Percentiles rank a stretch among this genome's conserved stretches.
Conservation (phyloP, 1,140 invertebrate species). For the Drosophila ohnishii region DNA sequence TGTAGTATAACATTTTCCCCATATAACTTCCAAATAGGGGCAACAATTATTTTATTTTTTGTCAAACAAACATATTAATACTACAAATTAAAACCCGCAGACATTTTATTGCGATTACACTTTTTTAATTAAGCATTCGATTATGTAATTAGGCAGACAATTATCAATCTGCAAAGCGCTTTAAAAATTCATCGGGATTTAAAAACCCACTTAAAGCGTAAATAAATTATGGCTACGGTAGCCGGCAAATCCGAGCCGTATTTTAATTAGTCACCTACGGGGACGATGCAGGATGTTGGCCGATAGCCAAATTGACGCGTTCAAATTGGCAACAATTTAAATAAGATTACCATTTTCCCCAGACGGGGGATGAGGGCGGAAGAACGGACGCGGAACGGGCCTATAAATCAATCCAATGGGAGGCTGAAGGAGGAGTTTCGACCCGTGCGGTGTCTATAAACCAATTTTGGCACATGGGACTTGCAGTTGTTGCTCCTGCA, state of each 20-base stretch:
- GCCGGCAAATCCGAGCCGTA: conserved; percentile 36
- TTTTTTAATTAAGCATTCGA: conserved; percentile 34
- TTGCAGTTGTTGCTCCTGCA: conserved; percentile 16
- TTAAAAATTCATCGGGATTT: conserved; percentile 32
- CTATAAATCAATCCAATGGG: conserved; percentile 44
- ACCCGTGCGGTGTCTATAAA: conserved; percentile 34
- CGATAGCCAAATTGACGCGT: conserved; percentile 38
- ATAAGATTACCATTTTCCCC: conserved; percentile 36
- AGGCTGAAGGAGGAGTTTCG: conserved; percentile 7
- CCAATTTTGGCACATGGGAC: conserved; percentile 44
- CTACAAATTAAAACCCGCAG: neutral
- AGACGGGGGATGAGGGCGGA: neutral
- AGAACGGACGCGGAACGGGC: neutral
- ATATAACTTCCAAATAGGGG: neutral
- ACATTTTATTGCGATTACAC: conserved; percentile 2
- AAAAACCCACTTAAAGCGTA: conserved; percentile 13
- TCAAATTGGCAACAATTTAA: conserved; percentile 48
- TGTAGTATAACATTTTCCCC: neutral
- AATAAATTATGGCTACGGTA: conserved; percentile 24
- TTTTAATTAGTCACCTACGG: conserved; percentile 35
- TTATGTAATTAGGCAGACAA: conserved; percentile 36
- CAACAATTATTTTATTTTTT: neutral
- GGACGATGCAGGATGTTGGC: conserved; percentile 11
- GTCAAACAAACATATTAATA: neutral
- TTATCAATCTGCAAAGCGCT: conserved; percentile 26